A percentile compares a stretch with the other conserved stretches of the same genome.
These are phyloP conservation scores for Megamerina dolium DNA, from an alignment of 2,888 invertebrate species.

Conservation along the genomic window DNA sequence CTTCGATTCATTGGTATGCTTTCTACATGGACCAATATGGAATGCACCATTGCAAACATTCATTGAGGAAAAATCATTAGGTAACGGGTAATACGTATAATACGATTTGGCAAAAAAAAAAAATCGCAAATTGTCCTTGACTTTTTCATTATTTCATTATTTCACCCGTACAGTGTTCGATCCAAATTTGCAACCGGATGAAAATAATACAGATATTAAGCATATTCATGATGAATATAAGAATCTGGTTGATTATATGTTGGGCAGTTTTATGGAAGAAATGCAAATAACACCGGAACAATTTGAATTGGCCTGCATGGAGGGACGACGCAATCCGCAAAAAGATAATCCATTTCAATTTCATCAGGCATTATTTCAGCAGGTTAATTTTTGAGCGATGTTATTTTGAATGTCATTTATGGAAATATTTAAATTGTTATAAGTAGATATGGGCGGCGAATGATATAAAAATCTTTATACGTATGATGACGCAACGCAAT, in stretches of 20 bases:
- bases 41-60: conserved; percentile 85
- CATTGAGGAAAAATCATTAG: conserved; percentile 86
- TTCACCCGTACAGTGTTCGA: conserved; percentile 66
- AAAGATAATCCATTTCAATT: conserved; percentile 54
- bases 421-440: neutral
- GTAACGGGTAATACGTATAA: conserved; percentile 54
- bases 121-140: too few relatives aligned
- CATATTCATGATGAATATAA: conserved; percentile 80
- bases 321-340: conserved; percentile 40
- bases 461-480: conserved; percentile 80
- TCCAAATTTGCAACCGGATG: conserved; percentile 60
- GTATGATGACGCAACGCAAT: conserved; percentile 91
- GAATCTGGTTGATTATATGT: conserved; percentile 82
- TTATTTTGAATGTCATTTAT: neutral
- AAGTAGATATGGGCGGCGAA: conserved; percentile 80
- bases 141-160: too few relatives aligned
- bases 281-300: conserved; percentile 82
- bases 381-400: conserved; percentile 28
- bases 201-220: conserved; percentile 66
- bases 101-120: neutral
- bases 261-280: conserved; percentile 89
- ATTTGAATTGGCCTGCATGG: conserved; percentile 72
- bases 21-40: conserved; percentile 88
- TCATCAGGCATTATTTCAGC: conserved; percentile 59
- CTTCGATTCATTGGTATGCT: conserved; percentile 85